Percentiles rank a stretch among this genome's conserved stretches.
Conservation (phyloP, 2,113 vertebrate species). For the Lamprologus tigripictilis region DNA sequence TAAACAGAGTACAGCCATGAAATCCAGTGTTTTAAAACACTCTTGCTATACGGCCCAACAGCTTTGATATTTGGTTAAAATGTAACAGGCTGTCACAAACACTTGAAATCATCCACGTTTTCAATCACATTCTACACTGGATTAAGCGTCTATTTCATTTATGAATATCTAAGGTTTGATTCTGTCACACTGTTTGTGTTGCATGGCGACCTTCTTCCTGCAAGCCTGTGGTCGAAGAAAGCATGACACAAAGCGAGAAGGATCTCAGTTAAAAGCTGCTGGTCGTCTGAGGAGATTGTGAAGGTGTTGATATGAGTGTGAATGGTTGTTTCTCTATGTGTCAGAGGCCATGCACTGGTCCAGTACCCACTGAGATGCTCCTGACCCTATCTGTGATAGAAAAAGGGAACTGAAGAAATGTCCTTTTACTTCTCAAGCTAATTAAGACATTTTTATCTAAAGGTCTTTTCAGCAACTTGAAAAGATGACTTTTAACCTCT, state of each 20-base stretch:
- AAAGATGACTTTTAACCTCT: not conserved
- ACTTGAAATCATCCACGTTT: not conserved
- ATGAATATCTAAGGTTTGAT: not conserved
- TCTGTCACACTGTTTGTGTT: not conserved
- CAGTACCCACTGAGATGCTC: not conserved
- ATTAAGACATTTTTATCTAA: not conserved
- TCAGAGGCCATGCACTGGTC: not conserved
- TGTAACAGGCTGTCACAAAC: not conserved
- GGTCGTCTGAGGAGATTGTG: not conserved
- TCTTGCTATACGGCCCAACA: not conserved
- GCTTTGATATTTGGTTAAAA: not conserved
- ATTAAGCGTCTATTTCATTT: not conserved
- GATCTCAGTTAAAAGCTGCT: not conserved
- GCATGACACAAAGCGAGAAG: not conserved
- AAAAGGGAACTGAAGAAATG: not conserved
- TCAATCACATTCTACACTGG: not conserved
- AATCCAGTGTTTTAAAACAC: not conserved
- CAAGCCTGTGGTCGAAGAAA: not conserved
- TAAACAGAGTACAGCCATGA: not conserved
- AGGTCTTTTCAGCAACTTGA: not conserved
- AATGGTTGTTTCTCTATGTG: not conserved
- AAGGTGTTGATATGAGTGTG: not conserved
- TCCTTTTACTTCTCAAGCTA: not conserved
- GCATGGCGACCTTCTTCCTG: not conserved
- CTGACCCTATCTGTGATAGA: not conserved